Evolutionary conservation across 2,113 vertebrate species (phyloP).

Genomic region (Elephas maximus): DNA sequence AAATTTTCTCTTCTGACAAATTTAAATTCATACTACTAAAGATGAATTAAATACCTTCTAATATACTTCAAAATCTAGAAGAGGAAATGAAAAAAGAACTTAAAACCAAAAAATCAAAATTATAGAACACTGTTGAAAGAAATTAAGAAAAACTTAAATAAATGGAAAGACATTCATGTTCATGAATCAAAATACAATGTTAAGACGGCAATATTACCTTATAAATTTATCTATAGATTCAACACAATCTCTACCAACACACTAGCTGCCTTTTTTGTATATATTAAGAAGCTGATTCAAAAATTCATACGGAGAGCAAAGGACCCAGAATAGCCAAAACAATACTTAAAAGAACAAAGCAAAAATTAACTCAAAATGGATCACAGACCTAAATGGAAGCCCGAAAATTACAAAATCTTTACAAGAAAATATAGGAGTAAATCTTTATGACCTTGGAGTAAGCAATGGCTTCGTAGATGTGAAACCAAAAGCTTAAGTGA

Average conservation of each 20-base stretch:
- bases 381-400: background rate
- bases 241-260: background rate
- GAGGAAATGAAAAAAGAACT: background rate
- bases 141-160: background rate
- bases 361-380: background rate
- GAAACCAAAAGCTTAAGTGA: no score
- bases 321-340: background rate
- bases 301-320: background rate
- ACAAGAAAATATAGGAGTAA: background rate
- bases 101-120: background rate
- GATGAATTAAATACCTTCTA: background rate
- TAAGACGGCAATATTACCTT: background rate
- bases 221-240: background rate
- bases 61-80: background rate
- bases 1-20: background rate
- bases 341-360: background rate
- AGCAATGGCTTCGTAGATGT: no score
- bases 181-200: background rate
- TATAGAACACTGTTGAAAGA: background rate
- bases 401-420: background rate
- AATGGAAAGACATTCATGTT: background rate
- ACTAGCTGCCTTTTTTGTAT: background rate
- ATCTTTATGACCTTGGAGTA: no score
- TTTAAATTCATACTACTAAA: background rate
- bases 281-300: background rate